Evolutionary conservation across 2,888 invertebrate species (phyloP).

Genomic region (Eristalinus aeneus): DNA sequence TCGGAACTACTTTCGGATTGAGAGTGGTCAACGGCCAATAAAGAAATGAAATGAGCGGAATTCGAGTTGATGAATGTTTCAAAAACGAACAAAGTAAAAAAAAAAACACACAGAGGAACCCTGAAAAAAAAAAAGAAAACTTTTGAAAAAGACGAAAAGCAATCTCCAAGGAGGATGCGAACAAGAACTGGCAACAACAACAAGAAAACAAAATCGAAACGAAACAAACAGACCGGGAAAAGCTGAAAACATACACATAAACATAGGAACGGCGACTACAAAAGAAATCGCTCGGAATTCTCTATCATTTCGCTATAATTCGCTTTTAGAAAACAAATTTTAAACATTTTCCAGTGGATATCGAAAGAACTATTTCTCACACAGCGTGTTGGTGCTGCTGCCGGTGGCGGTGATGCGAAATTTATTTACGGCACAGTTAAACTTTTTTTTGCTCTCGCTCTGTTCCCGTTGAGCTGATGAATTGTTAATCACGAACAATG

Average conservation of each 20-base stretch:
- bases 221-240: background rate
- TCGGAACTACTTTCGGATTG: conserved; percentile 56
- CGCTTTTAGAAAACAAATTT: conserved; percentile 45
- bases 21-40: conserved; percentile 65
- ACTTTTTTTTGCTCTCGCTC: conserved; percentile 20
- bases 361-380: conserved; percentile 63
- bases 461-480: background rate
- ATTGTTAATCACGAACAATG: conserved; percentile 22
- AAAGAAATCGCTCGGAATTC: conserved; percentile 40
- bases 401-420: conserved; percentile 13
- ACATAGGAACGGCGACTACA: conserved; percentile 47
- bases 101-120: background rate
- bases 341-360: conserved; percentile 66
- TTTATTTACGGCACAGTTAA: conserved; percentile 43
- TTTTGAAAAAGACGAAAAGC: conserved; percentile 10
- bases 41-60: conserved; percentile 56
- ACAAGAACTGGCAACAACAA: background rate
- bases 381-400: conserved; percentile 35
- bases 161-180: background rate
- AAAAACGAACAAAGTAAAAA: conserved; percentile 27
- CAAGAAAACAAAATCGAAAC: background rate
- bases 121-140: conserved; percentile 45
- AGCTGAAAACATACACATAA: background rate
- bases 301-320: conserved; percentile 20
- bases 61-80: conserved; percentile 66